A percentile compares a stretch with the other conserved stretches of the same genome.
Conservation (phyloP, 1,140 invertebrate genomes). For the Cephus cinctus region DNA sequence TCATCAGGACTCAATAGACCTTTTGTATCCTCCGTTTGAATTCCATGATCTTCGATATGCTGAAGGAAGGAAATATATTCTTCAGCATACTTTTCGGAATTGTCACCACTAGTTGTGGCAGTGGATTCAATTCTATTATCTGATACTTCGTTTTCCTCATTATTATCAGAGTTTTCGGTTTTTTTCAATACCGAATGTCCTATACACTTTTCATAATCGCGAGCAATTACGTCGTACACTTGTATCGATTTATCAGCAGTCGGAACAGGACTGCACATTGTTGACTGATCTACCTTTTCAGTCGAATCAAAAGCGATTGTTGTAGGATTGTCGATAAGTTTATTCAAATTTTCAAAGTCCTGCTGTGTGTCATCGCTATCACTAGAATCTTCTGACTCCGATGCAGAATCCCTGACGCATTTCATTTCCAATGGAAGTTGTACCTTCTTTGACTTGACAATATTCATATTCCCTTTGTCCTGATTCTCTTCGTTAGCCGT, state of each 20-base stretch:
- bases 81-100: slow-evolving; percentile 42
- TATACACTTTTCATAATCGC: slow-evolving; percentile 44
- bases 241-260: slow-evolving; percentile 31
- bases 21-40: slow-evolving; percentile 28
- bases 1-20: slow-evolving; percentile 31
- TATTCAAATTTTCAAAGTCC: no score
- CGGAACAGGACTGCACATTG: background rate
- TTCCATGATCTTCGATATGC: slow-evolving; percentile 32
- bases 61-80: slow-evolving; percentile 44
- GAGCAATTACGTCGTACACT: slow-evolving; percentile 28
- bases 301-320: no score
- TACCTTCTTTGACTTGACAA: background rate
- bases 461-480: no score
- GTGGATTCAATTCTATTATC: no score
- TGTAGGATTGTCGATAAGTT: no score
- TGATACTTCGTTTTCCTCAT: no score
- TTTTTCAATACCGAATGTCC: slow-evolving; percentile 35
- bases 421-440: slow-evolving; percentile 41
- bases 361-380: slow-evolving; percentile 11
- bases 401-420: slow-evolving; percentile 42
- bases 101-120: no score
- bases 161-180: slow-evolving; percentile 20
- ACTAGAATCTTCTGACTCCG: slow-evolving; percentile 24
- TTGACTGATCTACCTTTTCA: no score
- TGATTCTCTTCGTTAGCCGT: no score